These are phyloP conservation scores for Ornithorhynchus anatinus DNA, from an alignment of 2,113 vertebrate species.

Conservation along the genomic window DNA sequence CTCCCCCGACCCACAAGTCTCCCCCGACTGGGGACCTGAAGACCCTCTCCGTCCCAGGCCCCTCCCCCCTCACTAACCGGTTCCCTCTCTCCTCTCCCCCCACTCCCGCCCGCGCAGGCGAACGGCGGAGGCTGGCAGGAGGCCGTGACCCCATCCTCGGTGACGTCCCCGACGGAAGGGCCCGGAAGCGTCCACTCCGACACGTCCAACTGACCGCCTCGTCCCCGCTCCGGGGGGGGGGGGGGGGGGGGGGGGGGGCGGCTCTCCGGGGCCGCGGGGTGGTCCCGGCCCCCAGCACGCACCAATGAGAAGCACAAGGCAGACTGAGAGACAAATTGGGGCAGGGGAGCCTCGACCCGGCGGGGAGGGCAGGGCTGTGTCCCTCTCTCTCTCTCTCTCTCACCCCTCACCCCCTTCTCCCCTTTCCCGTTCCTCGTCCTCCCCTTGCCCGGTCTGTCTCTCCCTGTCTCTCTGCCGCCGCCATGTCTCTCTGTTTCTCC, in stretches of 20 bases:
- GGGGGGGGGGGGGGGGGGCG: slow-evolving; percentile 8
- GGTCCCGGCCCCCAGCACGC: slow-evolving; percentile 19
- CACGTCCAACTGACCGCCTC: slow-evolving; percentile 83
- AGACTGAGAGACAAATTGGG: slow-evolving; percentile 18
- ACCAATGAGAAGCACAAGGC: slow-evolving; percentile 56
- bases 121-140: slow-evolving; percentile 89
- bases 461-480: neutral
- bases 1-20: neutral
- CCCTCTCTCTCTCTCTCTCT: neutral
- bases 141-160: slow-evolving; percentile 80
- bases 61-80: neutral
- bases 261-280: neutral
- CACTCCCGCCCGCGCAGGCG: slow-evolving; percentile 75
- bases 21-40: neutral
- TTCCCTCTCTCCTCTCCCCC: neutral
- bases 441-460: neutral
- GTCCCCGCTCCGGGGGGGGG: slow-evolving; percentile 34
- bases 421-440: neutral
- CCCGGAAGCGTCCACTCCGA: slow-evolving; percentile 87
- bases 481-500: neutral
- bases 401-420: neutral
- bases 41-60: too few relatives aligned
- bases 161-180: slow-evolving; percentile 75
- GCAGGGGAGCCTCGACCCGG: slow-evolving; percentile 21
- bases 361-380: slow-evolving; percentile 14